A percentile compares a stretch with the other conserved stretches of the same genome.
phyloP scores from a whole-genome alignment of 2,888 invertebrate species.

The Eilema depressum region DNA sequence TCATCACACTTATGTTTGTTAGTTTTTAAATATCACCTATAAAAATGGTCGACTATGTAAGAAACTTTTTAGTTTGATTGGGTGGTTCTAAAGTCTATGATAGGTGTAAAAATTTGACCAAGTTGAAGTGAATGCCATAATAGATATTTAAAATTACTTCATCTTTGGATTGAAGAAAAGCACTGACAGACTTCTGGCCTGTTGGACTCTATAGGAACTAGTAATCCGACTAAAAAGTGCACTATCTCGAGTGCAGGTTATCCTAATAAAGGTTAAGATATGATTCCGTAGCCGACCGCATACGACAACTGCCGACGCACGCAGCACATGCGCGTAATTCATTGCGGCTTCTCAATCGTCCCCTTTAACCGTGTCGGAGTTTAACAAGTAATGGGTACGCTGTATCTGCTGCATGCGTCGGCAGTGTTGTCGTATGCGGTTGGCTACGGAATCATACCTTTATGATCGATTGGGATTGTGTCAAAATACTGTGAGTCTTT shows the following conservation, averaged over 20 bases:
- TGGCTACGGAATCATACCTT: too few relatives aligned
- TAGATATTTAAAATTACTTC: not conserved
- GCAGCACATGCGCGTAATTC: too few relatives aligned
- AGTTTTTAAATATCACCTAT: not conserved
- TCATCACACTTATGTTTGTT: not conserved
- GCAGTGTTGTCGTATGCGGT: too few relatives aligned
- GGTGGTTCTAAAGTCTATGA: not conserved
- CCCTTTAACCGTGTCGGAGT: too few relatives aligned
- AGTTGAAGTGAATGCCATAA: conserved; percentile 1
- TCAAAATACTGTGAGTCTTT: not conserved
- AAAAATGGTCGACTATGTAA: not conserved
- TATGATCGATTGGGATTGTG: too few relatives aligned
- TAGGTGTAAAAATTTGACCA: not conserved
- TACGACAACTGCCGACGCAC: too few relatives aligned
- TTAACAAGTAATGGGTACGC: too few relatives aligned
- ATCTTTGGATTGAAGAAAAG: not conserved
- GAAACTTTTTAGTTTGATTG: not conserved
- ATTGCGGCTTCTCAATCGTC: too few relatives aligned
- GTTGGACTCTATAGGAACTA: not conserved
- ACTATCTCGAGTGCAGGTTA: not conserved
- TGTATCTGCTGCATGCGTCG: too few relatives aligned
- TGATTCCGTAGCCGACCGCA: too few relatives aligned
- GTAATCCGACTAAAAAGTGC: not conserved
- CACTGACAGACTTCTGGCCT: not conserved
- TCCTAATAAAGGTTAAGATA: too few relatives aligned